Conservation (phyloP, 2,797 vertebrate genomes). For the Anisognathus igniventris region DNA sequence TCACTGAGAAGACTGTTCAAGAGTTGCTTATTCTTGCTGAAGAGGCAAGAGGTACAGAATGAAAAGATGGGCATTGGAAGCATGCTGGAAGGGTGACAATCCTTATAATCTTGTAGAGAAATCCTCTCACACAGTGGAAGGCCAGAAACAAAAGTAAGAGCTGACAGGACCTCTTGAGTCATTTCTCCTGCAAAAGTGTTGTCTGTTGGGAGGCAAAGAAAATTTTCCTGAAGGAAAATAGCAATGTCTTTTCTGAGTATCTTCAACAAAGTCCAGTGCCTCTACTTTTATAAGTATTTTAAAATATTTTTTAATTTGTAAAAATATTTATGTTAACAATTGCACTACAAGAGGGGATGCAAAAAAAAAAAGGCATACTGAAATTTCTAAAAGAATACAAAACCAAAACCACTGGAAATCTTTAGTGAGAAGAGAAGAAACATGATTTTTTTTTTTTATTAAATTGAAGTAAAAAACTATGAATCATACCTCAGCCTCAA, state of each 20-base stretch:
- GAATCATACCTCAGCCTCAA: not conserved
- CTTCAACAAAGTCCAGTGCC: not conserved
- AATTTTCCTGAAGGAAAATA: not conserved
- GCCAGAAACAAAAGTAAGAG: not conserved
- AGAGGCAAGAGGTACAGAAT: not conserved
- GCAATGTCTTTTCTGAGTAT: not conserved
- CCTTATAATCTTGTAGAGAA: not conserved
- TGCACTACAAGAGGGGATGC: not conserved
- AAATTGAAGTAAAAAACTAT: not conserved
- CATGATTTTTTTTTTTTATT: not conserved
- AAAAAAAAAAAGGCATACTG: not conserved
- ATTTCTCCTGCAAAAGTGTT: not conserved
- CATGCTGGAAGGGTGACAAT: not conserved
- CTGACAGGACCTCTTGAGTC: not conserved
- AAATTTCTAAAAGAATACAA: not conserved
- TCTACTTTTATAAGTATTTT: not conserved
- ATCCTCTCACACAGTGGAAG: not conserved
- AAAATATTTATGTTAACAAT: not conserved
- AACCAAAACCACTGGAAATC: fast-evolving
- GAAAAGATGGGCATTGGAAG: not conserved
- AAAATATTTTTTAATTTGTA: not conserved
- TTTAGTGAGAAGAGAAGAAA: not conserved
- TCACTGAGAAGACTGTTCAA: not conserved
- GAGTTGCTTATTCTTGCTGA: not conserved
- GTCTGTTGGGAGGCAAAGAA: not conserved